phyloP scores from a whole-genome alignment of 2,888 invertebrate species.

The Molorchus minor region DNA sequence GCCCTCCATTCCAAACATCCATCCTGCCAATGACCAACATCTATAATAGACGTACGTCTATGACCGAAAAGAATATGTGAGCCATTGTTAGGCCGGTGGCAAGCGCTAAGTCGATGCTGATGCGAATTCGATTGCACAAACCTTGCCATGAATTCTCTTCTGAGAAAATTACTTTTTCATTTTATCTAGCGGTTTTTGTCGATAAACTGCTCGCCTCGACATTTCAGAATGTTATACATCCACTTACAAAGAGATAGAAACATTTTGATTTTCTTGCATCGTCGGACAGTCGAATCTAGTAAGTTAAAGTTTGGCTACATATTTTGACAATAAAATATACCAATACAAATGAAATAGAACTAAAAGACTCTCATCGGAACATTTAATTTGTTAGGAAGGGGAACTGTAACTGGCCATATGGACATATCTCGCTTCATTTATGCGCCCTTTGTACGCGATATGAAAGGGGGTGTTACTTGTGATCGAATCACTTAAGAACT shows the following conservation, averaged over 20 bases:
- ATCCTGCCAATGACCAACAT: too few species aligned
- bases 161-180: constrained; percentile 64
- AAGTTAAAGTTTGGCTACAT: too few species aligned
- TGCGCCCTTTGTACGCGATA: constrained; percentile 12
- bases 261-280: too few species aligned
- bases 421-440: constrained; percentile 21
- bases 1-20: too few species aligned
- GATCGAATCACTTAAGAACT: constrained; percentile 11
- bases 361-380: constrained; percentile 6
- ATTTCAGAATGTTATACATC: constrained; percentile 4
- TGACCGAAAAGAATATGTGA: constrained; percentile 37
- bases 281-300: too few species aligned
- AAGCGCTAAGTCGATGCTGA: constrained; percentile 62
- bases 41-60: too few species aligned
- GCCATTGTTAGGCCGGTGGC: constrained; percentile 42
- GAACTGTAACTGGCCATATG: constrained; percentile 18
- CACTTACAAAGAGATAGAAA: too few species aligned
- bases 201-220: constrained; percentile 38
- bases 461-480: constrained; percentile 5
- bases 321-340: too few species aligned
- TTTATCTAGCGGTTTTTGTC: constrained; percentile 56
- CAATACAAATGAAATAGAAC: constrained; percentile 17
- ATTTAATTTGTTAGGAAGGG: constrained; percentile 8
- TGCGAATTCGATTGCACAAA: constrained; percentile 61
- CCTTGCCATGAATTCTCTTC: constrained; percentile 62